Conservation (phyloP, 2,888 invertebrate genomes). For the Corythucha ciliata region DNA sequence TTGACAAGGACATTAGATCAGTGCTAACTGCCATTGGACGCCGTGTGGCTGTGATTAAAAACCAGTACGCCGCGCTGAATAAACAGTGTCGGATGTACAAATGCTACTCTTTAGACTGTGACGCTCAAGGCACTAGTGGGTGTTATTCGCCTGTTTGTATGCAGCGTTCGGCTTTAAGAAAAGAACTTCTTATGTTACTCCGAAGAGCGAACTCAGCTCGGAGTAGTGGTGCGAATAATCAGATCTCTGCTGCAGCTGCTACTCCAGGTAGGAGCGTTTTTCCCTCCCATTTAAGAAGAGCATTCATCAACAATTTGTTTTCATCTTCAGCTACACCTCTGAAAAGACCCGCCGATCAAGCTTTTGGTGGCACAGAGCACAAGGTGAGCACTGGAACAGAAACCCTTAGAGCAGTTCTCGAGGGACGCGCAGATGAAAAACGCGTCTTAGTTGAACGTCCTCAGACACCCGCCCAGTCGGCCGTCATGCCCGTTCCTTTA, state of each 20-base stretch:
- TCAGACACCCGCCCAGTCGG: not conserved
- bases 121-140: constrained; percentile 47
- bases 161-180: constrained; percentile 59
- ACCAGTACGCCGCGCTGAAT: constrained; percentile 59
- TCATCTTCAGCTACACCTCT: constrained; percentile 4
- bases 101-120: constrained; percentile 57
- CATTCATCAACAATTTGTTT: not conserved
- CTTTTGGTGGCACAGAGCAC: constrained; percentile 12
- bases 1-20: constrained; percentile 41
- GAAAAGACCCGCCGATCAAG: constrained; percentile 8
- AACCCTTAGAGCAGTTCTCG: constrained; percentile 29
- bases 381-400: constrained; percentile 30
- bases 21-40: constrained; percentile 52
- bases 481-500: not conserved
- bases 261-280: not conserved
- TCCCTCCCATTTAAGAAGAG: not conserved
- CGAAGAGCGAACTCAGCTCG: constrained; percentile 34
- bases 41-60: constrained; percentile 57
- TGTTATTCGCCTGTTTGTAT: constrained; percentile 79
- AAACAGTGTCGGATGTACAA: constrained; percentile 61
- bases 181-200: constrained; percentile 53
- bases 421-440: constrained; percentile 27
- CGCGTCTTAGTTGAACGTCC: not conserved
- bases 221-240: constrained; percentile 13
- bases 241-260: not conserved